These are phyloP conservation scores for Lepus europaeus DNA, from an alignment of 2,113 vertebrate genomes.

Conservation along the genomic window DNA sequence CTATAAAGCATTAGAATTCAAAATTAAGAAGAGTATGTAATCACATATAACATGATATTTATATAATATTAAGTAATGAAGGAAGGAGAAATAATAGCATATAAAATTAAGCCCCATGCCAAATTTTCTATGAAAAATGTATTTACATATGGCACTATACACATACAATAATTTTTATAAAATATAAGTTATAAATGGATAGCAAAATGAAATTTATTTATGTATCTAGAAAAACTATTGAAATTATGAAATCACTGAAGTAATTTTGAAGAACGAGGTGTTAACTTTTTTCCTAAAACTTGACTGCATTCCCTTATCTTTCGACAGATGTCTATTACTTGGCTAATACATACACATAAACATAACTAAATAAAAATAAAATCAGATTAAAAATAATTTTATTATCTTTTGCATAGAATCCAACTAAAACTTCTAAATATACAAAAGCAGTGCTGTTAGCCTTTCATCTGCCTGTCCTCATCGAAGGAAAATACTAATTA, in stretches of 20 bases:
- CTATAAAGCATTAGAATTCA: conserved; percentile 17
- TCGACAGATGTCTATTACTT: conserved; percentile 16
- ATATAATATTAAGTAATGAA: neutral
- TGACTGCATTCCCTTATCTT: conserved; percentile 45
- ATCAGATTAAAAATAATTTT: conserved; percentile 27
- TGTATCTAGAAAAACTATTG: neutral
- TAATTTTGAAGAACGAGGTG: neutral
- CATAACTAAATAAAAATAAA: conserved; percentile 49
- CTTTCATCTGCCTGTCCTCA: conserved; percentile 62
- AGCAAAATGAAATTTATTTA: neutral
- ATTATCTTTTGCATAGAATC: conserved; percentile 19
- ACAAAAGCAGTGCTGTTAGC: neutral
- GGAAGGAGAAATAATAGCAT: neutral
- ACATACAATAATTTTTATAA: neutral
- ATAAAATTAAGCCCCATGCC: conserved; percentile 12
- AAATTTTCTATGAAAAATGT: conserved; percentile 24
- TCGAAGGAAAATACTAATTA: conserved; percentile 72
- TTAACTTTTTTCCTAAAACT: conserved; percentile 46
- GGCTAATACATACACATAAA: conserved; percentile 2
- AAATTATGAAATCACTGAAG: conserved; percentile 51
- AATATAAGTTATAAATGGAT: neutral
- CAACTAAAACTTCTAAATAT: conserved; percentile 67
- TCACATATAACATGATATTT: neutral
- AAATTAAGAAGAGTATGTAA: neutral
- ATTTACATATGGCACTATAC: neutral